A percentile compares a stretch with the other conserved stretches of the same genome.
Evolutionary conservation across 2,888 invertebrate genomes (phyloP).

Genomic region (Drosophila prolongata): DNA sequence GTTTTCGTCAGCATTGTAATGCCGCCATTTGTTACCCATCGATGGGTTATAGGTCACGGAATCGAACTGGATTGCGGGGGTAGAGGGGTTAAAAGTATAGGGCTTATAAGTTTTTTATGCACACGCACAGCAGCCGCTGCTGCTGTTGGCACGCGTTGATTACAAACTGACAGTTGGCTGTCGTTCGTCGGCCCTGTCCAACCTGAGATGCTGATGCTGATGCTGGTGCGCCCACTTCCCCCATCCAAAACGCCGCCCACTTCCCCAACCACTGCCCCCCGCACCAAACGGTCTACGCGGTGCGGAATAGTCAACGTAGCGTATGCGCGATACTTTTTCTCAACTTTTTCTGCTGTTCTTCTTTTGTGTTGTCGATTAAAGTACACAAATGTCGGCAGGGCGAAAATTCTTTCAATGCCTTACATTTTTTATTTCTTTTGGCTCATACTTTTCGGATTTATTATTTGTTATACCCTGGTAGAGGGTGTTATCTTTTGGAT

Average conservation of each 20-base stretch:
- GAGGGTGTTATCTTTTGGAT: not conserved
- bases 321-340: conserved; percentile 67
- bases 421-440: conserved; percentile 37
- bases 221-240: conserved; percentile 4
- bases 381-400: conserved; percentile 60
- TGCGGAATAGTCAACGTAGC: conserved; percentile 57
- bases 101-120: conserved; percentile 38
- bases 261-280: not conserved
- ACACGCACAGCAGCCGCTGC: conserved; percentile 57
- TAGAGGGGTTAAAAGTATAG: not conserved
- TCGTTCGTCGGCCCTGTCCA: conserved; percentile 31
- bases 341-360: conserved; percentile 13
- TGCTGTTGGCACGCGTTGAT: conserved; percentile 58
- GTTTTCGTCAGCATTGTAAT: conserved; percentile 8
- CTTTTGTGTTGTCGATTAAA: conserved; percentile 56
- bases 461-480: conserved; percentile 31
- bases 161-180: conserved; percentile 64
- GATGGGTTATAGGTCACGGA: conserved; percentile 29
- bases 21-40: conserved; percentile 26
- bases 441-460: conserved; percentile 41
- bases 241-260: not conserved
- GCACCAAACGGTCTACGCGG: conserved; percentile 10
- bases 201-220: conserved; percentile 40
- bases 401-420: conserved; percentile 32
- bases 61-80: not conserved